Evolutionary conservation across 1,140 invertebrate genomes (phyloP), one percentile per base, ranked within the genome.

Genomic region (Brachionus koreanus): DNA sequence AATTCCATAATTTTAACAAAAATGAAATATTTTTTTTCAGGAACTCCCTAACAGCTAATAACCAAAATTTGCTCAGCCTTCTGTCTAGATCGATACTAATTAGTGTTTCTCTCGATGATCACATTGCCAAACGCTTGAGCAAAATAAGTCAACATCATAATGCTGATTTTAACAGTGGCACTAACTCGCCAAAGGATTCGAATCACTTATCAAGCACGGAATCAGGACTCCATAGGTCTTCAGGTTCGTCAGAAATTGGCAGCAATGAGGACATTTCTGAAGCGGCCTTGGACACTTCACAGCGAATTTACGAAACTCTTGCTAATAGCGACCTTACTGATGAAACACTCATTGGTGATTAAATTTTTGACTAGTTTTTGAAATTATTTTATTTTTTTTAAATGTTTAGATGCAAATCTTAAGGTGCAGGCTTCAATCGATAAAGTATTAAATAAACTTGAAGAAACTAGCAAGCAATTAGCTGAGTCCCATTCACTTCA

Each of bases 181-280:
- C 33, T 12, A 19, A 74, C 16, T 74, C 69, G 2, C 69, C 69
- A 23, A 74, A 43, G 23, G 5, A 16, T 3, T 74, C 39, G 9
- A 69, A 19, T 12, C 65, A 69, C 37, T 69, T 69, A 33, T 69
- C 65, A n/a, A 69, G 65, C 19, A 69, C 65, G 5, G 65, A 69
- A 69, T 69, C 65, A 39, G 65, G 65, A 16, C 65, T 69, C 39
- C 65, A 69, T 39, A 39, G 65, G n/a, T 69, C 65, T 16, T 69
- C 65, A 16, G 65, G 65, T 7, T 69, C 65, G 12, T 74, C 69
- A 2, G 69, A 74, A 46, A 25, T 43, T 3, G 69, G 42, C 12
- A 74, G 37, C 13, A 49, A 74, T 25, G 69, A 74, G 23, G 69
- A 74, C 19, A 74, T 74, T 46, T 74, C 69, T 46, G 69, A 74